Evolutionary conservation across 2,113 vertebrate species (phyloP), one percentile per base, ranked within the genome.

Genomic region (Elephantulus edwardii): DNA sequence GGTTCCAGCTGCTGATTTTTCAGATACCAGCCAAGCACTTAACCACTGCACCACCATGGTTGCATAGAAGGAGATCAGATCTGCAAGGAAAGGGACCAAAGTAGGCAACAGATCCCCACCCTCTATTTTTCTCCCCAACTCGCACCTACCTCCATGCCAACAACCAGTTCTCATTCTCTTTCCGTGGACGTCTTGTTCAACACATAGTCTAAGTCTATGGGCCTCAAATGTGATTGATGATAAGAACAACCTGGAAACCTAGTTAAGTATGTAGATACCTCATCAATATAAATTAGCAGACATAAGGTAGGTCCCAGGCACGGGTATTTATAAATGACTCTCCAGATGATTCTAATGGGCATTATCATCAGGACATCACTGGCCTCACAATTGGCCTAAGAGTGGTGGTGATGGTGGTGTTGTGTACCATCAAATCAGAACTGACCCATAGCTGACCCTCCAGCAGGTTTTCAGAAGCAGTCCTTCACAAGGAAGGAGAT

Each of bases 211-310:
- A 79, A 86, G 68, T 20, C 35, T 33, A 3, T 17, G 33, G 9
- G 62, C 50, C 56, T 38, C 46, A 75, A 79, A 38, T 24, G 40
- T 40, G 66, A 17, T 75, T 90, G 44, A 38, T 79, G 84, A 78
- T 56, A 52, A 82, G 54, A 91, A 78, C 82, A 44, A 52, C 56
- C 40, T 83, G n/a, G 60, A 90, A 87, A 90, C 5, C n/a, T 44
- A 82, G 30, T 85, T 89, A 83, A 95, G 70, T n/a, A 52, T 56
- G 20, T 30, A 83, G 30, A 24, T 58, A 40, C 33, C 68, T 83
- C 86, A 79, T 71, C 64, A 82, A 50, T 42, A 75, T 35, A 80
- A 58, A 87, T 79, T 79, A 85, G 14, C 20, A 78, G 44, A 8
- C 60, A 33, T 22, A 40, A 40, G 30, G 35, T 48, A 1, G 4